Evolutionary conservation across 2,797 vertebrate genomes (phyloP).

Genomic region (Eleutherodactylus coqui): DNA sequence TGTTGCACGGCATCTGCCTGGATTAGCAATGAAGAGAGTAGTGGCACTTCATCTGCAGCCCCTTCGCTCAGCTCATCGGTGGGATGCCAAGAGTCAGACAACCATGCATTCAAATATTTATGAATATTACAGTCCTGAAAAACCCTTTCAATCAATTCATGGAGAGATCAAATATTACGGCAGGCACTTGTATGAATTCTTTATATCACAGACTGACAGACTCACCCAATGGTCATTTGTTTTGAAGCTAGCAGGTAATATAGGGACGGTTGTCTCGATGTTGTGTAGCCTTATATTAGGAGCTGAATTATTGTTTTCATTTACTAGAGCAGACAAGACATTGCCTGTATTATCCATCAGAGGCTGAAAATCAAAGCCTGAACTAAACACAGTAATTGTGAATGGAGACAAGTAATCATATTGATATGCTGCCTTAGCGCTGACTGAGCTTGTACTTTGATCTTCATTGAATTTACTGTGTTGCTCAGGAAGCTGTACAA

Average conservation of each 20-base stretch:
- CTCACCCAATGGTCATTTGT: background rate
- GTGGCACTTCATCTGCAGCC: too few species aligned
- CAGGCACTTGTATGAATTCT: background rate
- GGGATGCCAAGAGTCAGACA: too few species aligned
- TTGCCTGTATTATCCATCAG: slow-evolving; percentile 4
- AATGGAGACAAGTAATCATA: slow-evolving; percentile 10
- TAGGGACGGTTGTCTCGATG: background rate
- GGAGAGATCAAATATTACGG: background rate
- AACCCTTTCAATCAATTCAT: background rate
- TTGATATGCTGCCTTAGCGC: slow-evolving; percentile 13
- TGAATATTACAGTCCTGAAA: background rate
- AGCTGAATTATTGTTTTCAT: slow-evolving; percentile 20
- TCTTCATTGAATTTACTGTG: slow-evolving; percentile 1
- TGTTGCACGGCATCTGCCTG: too few species aligned
- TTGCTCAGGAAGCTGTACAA: background rate
- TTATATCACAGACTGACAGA: background rate
- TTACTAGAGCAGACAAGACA: slow-evolving; percentile 19
- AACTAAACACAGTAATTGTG: slow-evolving; percentile 14
- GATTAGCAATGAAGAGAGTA: too few species aligned
- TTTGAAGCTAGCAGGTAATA: background rate
- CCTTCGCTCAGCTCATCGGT: too few species aligned
- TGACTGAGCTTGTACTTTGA: slow-evolving; percentile 15
- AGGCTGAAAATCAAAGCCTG: slow-evolving; percentile 23
- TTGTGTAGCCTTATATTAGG: background rate
- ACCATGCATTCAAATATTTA: background rate